Conservation (phyloP, 2,113 vertebrate genomes). For the Aegithalos caudatus region DNA sequence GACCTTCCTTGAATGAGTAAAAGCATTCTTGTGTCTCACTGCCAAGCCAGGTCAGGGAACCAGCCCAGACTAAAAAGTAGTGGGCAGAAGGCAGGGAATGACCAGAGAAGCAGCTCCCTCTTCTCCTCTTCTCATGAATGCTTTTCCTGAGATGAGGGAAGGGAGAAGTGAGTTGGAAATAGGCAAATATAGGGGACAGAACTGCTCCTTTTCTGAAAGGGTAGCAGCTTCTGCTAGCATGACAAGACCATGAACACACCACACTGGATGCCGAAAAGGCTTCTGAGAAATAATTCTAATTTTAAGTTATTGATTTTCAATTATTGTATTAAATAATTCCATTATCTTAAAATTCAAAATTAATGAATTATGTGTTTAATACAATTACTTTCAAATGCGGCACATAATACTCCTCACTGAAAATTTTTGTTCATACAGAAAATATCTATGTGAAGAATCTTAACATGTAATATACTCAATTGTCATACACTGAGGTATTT, state of each 20-base stretch:
- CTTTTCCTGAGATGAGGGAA: not conserved
- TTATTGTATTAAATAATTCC: not conserved
- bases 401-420: not conserved
- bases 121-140: not conserved
- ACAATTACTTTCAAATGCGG: not conserved
- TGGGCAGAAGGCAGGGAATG: not conserved
- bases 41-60: not conserved
- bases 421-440: not conserved
- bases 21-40: not conserved
- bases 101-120: not conserved
- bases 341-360: not conserved
- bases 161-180: not conserved
- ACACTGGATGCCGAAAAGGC: not conserved
- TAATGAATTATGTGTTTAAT: not conserved
- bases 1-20: not conserved
- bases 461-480: not conserved
- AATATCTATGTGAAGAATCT: not conserved
- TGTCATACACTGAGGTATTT: not conserved
- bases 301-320: not conserved
- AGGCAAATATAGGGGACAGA: not conserved
- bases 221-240: not conserved
- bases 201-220: not conserved
- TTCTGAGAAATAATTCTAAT: not conserved
- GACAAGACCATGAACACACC: not conserved
- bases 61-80: not conserved